Conservation (phyloP, 2,113 vertebrate species). For the Pangasianodon hypophthalmus region DNA sequence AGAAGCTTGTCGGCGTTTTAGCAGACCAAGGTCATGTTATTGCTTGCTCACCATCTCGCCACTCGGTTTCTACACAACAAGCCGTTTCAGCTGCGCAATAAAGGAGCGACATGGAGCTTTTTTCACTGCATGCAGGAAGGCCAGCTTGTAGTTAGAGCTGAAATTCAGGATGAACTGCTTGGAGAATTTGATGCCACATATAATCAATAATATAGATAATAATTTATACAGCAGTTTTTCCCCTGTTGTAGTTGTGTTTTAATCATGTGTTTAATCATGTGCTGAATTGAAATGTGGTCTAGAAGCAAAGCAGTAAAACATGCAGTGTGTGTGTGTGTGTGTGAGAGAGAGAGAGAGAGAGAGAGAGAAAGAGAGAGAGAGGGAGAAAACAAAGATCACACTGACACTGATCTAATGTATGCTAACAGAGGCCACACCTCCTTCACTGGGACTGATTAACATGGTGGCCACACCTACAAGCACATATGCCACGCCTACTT, state of each 20-base stretch:
- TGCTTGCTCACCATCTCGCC: not conserved
- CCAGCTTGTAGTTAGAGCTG: not conserved
- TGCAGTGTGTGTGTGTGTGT: not conserved
- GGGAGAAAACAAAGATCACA: not conserved
- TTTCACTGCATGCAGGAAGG: not conserved
- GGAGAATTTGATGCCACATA: not conserved
- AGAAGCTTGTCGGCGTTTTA: not conserved
- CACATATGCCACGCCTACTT: too few relatives aligned
- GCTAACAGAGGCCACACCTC: not conserved
- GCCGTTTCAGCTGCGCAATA: not conserved
- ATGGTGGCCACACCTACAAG: too few relatives aligned
- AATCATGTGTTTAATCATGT: too few relatives aligned
- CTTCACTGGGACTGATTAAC: not conserved
- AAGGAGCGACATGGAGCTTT: not conserved
- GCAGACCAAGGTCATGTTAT: conserved; percentile 10
- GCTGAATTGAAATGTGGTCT: too few relatives aligned
- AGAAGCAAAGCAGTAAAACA: not conserved
- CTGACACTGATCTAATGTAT: not conserved
- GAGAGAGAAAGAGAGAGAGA: too few relatives aligned
- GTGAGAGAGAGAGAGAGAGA: not conserved
- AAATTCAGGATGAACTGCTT: not conserved
- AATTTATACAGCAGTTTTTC: too few relatives aligned
- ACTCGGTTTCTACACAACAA: not conserved
- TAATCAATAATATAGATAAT: not conserved
- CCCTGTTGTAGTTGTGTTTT: too few relatives aligned